phyloP scores from a whole-genome alignment of 2,888 invertebrate species.

The Drosophila kanekoi region DNA sequence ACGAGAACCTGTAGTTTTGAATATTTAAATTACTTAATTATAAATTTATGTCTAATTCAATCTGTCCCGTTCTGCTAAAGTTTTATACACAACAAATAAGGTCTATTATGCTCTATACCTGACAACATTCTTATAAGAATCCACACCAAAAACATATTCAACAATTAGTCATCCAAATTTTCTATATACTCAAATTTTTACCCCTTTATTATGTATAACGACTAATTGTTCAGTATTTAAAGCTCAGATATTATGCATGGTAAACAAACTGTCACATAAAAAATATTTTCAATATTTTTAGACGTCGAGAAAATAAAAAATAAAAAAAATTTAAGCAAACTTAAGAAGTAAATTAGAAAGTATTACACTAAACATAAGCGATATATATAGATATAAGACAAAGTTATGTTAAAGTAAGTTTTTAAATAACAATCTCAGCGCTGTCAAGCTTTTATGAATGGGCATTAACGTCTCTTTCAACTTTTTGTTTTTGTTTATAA shows the following conservation, averaged over 20 bases:
- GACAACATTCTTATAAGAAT: not conserved
- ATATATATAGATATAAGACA: no score
- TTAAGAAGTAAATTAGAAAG: constrained; percentile 28
- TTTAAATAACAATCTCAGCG: constrained; percentile 22
- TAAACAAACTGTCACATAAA: constrained; percentile 44
- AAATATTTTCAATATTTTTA: constrained; percentile 16
- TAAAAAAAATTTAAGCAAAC: constrained; percentile 3
- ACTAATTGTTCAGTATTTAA: constrained; percentile 29
- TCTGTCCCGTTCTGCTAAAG: no score
- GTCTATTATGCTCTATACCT: not conserved
- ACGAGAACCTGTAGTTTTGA: not conserved
- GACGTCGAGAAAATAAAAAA: not conserved
- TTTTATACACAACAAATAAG: no score
- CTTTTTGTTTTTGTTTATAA: constrained; percentile 15
- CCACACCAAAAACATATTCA: not conserved
- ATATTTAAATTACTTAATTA: not conserved
- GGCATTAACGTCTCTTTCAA: constrained; percentile 36
- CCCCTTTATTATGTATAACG: not conserved
- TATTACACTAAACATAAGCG: no score
- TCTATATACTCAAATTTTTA: not conserved
- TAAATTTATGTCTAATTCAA: no score
- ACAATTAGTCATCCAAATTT: constrained; percentile 28
- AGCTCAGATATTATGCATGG: constrained; percentile 11
- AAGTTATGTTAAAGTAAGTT: constrained; percentile 17
- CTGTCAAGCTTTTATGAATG: constrained; percentile 68